A percentile compares a stretch with the other conserved stretches of the same genome.
phyloP scores from a whole-genome alignment of 2,113 vertebrate genomes.

The Dascyllus trimaculatus region DNA sequence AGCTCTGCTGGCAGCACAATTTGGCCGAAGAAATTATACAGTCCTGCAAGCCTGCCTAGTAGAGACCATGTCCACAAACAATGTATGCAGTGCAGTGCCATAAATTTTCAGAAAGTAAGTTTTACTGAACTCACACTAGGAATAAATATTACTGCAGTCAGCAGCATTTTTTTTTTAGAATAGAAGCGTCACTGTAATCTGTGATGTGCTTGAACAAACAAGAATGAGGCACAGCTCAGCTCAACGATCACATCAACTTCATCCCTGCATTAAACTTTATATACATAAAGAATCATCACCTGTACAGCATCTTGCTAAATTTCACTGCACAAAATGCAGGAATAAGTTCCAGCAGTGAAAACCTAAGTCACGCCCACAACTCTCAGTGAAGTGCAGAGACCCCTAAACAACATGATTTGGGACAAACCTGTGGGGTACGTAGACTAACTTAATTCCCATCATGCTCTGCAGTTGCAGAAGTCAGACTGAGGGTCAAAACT shows the following conservation, averaged over 20 bases:
- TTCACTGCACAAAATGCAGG: too few species aligned
- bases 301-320: too few species aligned
- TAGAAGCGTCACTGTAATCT: too few species aligned
- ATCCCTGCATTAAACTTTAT: too few species aligned
- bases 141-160: background rate
- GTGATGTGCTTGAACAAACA: too few species aligned
- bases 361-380: background rate
- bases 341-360: too few species aligned
- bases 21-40: background rate
- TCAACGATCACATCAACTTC: too few species aligned
- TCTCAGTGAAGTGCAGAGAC: background rate
- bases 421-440: background rate
- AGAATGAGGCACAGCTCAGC: too few species aligned
- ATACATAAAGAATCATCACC: too few species aligned
- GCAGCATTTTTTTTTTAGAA: too few species aligned
- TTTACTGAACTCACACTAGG: background rate
- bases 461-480: background rate
- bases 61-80: background rate
- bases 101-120: background rate
- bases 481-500: background rate
- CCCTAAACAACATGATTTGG: background rate
- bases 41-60: background rate
- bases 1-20: background rate
- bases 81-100: background rate
- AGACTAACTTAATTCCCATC: background rate